phyloP scores from a whole-genome alignment of 2,797 vertebrate genomes.

The Stomatorhinus walkeri region DNA sequence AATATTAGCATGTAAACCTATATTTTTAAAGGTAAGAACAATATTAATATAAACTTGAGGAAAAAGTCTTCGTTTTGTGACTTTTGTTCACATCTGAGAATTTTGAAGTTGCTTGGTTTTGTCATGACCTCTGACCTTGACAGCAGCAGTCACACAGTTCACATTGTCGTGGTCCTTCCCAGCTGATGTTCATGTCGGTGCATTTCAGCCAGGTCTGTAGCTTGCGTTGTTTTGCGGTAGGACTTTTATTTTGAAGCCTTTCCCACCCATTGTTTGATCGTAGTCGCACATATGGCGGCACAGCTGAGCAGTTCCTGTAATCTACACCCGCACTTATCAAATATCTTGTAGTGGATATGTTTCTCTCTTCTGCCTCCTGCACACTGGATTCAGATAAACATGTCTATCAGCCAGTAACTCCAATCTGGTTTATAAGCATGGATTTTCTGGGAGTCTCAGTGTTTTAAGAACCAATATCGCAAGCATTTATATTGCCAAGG shows the following conservation, averaged over 20 bases:
- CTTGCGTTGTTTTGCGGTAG: not conserved
- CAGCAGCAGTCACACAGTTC: not conserved
- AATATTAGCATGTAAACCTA: conserved; percentile 18
- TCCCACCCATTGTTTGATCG: not conserved
- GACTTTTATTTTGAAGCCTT: not conserved
- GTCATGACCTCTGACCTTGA: not conserved
- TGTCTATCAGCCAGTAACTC: not conserved
- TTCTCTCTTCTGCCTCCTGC: not conserved
- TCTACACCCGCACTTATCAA: not conserved
- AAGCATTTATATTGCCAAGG: not conserved
- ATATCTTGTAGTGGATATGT: not conserved
- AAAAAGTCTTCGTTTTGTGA: conserved; percentile 6
- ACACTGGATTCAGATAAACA: not conserved
- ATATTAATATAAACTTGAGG: conserved; percentile 20
- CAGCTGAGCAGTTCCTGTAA: not conserved
- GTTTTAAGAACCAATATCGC: not conserved
- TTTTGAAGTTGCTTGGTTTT: not conserved
- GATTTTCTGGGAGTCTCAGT: not conserved
- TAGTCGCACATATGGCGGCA: not conserved
- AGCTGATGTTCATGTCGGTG: not conserved
- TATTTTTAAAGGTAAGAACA: conserved; percentile 14
- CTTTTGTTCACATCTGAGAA: not conserved
- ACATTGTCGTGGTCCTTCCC: not conserved
- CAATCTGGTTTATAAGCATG: not conserved
- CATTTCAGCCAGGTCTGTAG: not conserved